phyloP scores from a whole-genome alignment of 1,140 invertebrate genomes.

The Samia ricini region DNA sequence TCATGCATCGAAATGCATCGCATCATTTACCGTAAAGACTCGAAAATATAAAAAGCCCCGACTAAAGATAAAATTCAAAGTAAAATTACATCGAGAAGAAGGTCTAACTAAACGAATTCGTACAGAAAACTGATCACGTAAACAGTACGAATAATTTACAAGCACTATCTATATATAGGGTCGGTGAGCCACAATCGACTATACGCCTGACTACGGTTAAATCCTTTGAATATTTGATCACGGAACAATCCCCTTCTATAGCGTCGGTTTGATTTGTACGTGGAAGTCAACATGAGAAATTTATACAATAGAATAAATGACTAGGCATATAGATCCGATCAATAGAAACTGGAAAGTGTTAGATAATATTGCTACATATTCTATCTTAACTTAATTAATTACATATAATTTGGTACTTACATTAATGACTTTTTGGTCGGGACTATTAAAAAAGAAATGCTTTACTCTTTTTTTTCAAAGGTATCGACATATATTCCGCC shows the following conservation, averaged over 20 bases:
- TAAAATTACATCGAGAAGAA: not conserved
- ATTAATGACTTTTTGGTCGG: conserved; percentile 41
- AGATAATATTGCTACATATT: no score
- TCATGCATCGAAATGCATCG: no score
- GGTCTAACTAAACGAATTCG: not conserved
- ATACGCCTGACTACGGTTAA: not conserved
- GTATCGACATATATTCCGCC: conserved; percentile 55
- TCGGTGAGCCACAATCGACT: conserved; percentile 2
- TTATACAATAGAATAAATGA: not conserved
- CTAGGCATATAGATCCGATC: not conserved
- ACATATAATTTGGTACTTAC: conserved; percentile 30
- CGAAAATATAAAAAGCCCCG: no score
- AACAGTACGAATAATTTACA: conserved; percentile 9
- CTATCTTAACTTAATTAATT: not conserved
- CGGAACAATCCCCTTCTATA: not conserved
- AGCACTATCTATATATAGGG: not conserved
- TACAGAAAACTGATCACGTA: conserved; percentile 2
- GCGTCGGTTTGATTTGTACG: conserved; percentile 3
- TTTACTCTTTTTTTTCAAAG: conserved; percentile 66
- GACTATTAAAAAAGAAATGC: conserved; percentile 42
- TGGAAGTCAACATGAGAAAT: conserved; percentile 1
- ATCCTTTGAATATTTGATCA: conserved; percentile 9
- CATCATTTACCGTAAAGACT: no score
- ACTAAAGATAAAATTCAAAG: not conserved
- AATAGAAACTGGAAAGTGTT: no score